These are phyloP conservation scores for Diloba caeruleocephala DNA, from an alignment of 2,888 invertebrate genomes.

Conservation along the genomic window DNA sequence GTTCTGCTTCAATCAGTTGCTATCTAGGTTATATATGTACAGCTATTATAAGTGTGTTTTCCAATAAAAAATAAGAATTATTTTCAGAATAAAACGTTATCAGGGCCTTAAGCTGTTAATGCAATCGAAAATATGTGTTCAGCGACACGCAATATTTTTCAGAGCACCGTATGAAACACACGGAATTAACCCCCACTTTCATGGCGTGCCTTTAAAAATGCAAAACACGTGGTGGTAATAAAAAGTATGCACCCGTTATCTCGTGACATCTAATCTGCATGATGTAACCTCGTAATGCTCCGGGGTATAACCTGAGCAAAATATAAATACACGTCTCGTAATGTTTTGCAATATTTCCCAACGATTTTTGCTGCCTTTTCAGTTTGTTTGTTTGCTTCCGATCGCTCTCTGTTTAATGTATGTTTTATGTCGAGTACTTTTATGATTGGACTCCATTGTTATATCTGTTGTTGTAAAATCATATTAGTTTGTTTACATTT, in stretches of 20 bases:
- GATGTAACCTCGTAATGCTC: slow-evolving; percentile 59
- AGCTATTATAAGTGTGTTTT: too few species aligned
- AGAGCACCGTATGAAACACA: slow-evolving; percentile 21
- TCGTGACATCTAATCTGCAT: slow-evolving; percentile 63
- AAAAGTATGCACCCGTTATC: slow-evolving; percentile 60
- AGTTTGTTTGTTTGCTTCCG: slow-evolving; percentile 11
- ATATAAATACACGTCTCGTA: slow-evolving; percentile 42
- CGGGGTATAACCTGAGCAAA: slow-evolving; percentile 51
- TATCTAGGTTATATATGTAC: too few species aligned
- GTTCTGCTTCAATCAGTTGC: too few species aligned
- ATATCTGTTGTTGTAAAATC: too few species aligned
- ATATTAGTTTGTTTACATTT: background rate
- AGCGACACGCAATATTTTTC: slow-evolving; percentile 4
- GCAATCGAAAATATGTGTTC: too few species aligned
- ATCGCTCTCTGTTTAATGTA: background rate
- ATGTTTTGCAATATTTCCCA: slow-evolving; percentile 11
- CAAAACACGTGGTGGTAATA: slow-evolving; percentile 47
- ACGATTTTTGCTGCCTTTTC: slow-evolving; percentile 12
- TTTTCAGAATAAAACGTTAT: too few species aligned
- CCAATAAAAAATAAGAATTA: too few species aligned
- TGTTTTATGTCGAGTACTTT: background rate
- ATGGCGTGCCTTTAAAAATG: slow-evolving; percentile 47
- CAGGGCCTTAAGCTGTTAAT: too few species aligned
- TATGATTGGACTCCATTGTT: too few species aligned
- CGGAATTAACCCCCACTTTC: slow-evolving; percentile 47